Evolutionary conservation across 2,797 vertebrate species (phyloP).

Genomic region (Valencia hispanica): DNA sequence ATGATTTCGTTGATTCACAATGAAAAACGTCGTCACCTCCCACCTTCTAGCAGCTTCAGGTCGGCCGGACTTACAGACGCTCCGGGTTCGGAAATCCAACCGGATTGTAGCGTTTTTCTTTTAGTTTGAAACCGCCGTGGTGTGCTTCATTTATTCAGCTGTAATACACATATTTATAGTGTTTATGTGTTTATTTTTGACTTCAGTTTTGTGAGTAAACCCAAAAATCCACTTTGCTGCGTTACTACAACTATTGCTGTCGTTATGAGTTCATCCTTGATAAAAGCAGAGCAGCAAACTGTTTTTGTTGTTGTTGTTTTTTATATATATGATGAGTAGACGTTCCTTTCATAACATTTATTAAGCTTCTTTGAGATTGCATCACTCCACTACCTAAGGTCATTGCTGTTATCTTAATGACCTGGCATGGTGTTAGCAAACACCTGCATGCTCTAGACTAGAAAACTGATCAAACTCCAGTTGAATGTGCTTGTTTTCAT

Average conservation of each 20-base stretch:
- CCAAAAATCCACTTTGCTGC: not conserved
- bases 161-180: too few relatives aligned
- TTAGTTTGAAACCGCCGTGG: slow-evolving; percentile 51
- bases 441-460: not conserved
- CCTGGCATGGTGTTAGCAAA: not conserved
- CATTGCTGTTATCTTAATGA: not conserved
- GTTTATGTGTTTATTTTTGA: not conserved
- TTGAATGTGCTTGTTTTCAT: too few relatives aligned
- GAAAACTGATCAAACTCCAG: too few relatives aligned
- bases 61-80: slow-evolving; percentile 62
- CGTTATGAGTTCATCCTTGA: not conserved
- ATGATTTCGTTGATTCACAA: slow-evolving; percentile 62
- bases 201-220: not conserved
- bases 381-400: too few relatives aligned
- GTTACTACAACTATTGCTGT: not conserved
- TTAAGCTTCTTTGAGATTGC: too few relatives aligned
- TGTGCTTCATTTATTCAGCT: slow-evolving; percentile 25
- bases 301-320: too few relatives aligned
- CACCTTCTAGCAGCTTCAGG: slow-evolving; percentile 54
- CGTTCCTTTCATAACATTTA: too few relatives aligned
- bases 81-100: slow-evolving; percentile 50
- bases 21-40: slow-evolving; percentile 36
- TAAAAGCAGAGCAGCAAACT: not conserved
- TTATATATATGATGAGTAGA: too few relatives aligned
- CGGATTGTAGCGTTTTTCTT: slow-evolving; percentile 58